Conservation (phyloP, 2,888 invertebrate species). For the Dichetophora obliterata region DNA sequence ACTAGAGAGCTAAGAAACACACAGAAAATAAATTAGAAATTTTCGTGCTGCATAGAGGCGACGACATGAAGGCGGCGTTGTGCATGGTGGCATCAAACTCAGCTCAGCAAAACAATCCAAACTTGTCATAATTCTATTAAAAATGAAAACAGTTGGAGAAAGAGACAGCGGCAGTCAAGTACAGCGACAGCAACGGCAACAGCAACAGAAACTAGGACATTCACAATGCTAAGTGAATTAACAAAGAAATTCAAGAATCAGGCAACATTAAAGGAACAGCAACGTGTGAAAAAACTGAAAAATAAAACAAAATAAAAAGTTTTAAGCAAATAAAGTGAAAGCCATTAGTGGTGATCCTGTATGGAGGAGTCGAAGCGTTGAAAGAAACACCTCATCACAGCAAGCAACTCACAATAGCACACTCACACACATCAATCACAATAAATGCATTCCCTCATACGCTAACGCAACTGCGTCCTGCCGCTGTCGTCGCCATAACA, state of each 20-base stretch:
- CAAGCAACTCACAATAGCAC: too few relatives aligned
- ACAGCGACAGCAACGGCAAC: not conserved
- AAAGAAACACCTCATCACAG: too few relatives aligned
- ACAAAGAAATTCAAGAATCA: conserved; percentile 17
- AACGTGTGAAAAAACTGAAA: not conserved
- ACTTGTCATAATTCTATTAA: conserved; percentile 34
- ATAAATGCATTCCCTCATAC: not conserved
- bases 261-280: not conserved
- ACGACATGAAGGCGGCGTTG: too few relatives aligned
- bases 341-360: not conserved
- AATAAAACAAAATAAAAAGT: not conserved
- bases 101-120: not conserved
- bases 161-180: not conserved
- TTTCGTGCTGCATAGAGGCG: not conserved
- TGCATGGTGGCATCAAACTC: not conserved
- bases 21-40: conserved; percentile 25
- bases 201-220: conserved; percentile 20
- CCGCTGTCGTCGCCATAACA: not conserved
- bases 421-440: not conserved
- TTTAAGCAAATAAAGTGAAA: conserved; percentile 15
- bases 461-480: not conserved
- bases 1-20: not conserved
- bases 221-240: conserved; percentile 4
- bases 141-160: not conserved
- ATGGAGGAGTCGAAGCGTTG: not conserved